phyloP scores from a whole-genome alignment of 2,797 vertebrate genomes.

The Syndactyla subalaris region DNA sequence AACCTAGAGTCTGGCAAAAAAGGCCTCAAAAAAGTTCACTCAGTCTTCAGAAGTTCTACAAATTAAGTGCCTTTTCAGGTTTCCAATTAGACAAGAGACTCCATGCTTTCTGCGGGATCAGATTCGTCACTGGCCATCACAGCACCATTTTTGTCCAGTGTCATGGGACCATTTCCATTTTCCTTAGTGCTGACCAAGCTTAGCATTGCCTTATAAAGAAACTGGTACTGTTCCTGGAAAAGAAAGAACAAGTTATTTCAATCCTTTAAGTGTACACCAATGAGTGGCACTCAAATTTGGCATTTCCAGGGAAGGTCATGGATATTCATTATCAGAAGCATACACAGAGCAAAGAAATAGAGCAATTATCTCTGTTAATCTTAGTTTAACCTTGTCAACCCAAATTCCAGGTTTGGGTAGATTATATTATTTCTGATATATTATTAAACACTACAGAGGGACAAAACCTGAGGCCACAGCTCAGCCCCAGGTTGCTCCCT shows the following conservation, averaged over 20 bases:
- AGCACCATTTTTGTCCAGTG: constrained; percentile 88
- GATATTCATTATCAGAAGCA: background rate
- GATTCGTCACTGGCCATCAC: constrained; percentile 87
- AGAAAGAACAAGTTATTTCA: constrained; percentile 30
- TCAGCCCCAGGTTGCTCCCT: background rate
- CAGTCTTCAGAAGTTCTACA: constrained; percentile 91
- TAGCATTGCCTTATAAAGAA: constrained; percentile 94
- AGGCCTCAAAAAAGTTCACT: constrained; percentile 97
- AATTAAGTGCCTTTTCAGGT: constrained; percentile 84
- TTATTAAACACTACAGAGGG: background rate
- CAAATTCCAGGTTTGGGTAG: background rate
- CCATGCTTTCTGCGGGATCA: constrained; percentile 93
- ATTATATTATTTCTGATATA: background rate
- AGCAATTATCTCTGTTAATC: background rate
- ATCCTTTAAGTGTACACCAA: background rate
- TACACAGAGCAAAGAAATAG: background rate
- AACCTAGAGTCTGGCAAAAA: constrained; percentile 99
- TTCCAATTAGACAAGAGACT: constrained; percentile 89
- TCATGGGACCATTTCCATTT: constrained; percentile 81
- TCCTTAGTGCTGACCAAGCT: constrained; percentile 92
- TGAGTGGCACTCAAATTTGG: background rate
- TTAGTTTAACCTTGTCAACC: background rate
- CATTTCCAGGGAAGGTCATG: background rate
- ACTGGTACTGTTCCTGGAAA: constrained; percentile 92
- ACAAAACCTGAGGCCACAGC: background rate